Evolutionary conservation across 2,888 invertebrate genomes (phyloP), one percentile per base, ranked within the genome.

Genomic region (Drosophila cracens): DNA sequence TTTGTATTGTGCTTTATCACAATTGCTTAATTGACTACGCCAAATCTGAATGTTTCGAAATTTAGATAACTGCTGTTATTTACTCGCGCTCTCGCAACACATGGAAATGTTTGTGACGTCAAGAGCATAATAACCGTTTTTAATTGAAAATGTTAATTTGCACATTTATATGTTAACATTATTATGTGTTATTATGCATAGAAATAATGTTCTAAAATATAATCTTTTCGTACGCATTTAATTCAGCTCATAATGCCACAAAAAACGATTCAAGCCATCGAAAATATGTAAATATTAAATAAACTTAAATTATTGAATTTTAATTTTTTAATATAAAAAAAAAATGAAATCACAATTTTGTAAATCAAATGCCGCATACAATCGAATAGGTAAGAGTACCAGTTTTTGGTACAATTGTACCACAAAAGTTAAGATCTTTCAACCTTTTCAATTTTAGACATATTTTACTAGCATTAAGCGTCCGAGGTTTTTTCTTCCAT

Each of bases 371-470:
- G n/a, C 16, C n/a, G 56, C 13, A n/a, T 40, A 40, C 31, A 38
- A 40, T 29, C 2, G 11, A 21, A 1, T 10, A 51, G 18, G 13
- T 21, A 21, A 16, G 34, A 29, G n/a, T 56, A 27, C 4, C 27
- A 38, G 11, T 18, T 56, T 18, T n/a, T 38, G 38, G 38, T 56
- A 38, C 18, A 27, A 2, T 36, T 27, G 54, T 36, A 53, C 53
- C 53, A 34, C 7, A 27, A 27, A 18, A 18, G 10, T 13, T 11
- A 2, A 4, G 31, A 13, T n/a, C 11, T 31, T 25, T 16, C 51
- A 60, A 64, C 43, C 33, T 34, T 52, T 59, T 43, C 11, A 51
- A 27, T 54, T 78, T 56, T 8, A 59, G n/a, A 29, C 31, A 65
- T 57, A 1, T 59, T 60, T 52, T 59, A 33, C 31, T 56, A 40